Conservation (phyloP, 2,888 invertebrate species). For the Chymomyza fuscimana region DNA sequence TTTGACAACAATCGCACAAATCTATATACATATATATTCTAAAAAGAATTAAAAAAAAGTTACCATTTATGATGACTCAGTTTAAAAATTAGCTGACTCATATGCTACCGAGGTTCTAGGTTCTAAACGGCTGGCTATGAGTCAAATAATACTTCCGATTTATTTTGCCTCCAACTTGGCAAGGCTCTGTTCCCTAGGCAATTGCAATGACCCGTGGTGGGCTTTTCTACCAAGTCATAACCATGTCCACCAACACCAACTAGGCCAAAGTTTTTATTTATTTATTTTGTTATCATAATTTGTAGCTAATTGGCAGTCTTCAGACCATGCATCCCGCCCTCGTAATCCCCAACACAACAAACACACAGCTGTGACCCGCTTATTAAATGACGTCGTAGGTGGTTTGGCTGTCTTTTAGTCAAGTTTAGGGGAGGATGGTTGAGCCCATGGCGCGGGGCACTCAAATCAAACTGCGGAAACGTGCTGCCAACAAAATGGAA, state of each 20-base stretch:
- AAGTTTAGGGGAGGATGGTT: slow-evolving; percentile 13
- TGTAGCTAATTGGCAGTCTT: slow-evolving; percentile 50
- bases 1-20: too few relatives aligned
- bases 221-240: background rate
- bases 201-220: background rate
- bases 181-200: background rate
- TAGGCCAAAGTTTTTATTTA: slow-evolving; percentile 10
- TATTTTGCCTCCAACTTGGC: background rate
- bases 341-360: slow-evolving; percentile 20
- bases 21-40: too few relatives aligned
- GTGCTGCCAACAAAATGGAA: slow-evolving; percentile 38
- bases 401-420: background rate
- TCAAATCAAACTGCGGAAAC: slow-evolving; percentile 31
- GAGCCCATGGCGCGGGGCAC: slow-evolving; percentile 9
- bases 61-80: background rate
- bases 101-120: background rate
- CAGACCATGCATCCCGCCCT: slow-evolving; percentile 12
- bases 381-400: slow-evolving; percentile 30
- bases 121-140: background rate
- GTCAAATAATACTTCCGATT: background rate
- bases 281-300: slow-evolving; percentile 51
- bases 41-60: too few relatives aligned
- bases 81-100: background rate
- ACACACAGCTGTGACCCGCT: slow-evolving; percentile 37
- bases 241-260: background rate